Evolutionary conservation across 2,113 vertebrate genomes (phyloP).

Genomic region (Xenopus laevis): DNA sequence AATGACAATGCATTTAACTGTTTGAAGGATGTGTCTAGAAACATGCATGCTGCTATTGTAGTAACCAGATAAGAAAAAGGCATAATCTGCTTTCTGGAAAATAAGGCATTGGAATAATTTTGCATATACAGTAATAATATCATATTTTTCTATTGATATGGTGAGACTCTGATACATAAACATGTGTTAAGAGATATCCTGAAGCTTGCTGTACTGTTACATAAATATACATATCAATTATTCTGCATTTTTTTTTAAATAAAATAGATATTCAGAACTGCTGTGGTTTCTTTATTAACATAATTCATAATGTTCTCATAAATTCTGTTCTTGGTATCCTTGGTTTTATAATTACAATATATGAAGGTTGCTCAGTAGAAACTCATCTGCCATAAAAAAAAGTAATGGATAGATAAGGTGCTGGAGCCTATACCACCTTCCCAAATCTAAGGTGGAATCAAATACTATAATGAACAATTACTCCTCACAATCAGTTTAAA

Average conservation of each 20-base stretch:
- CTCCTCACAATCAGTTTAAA: too few species aligned
- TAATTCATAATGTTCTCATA: not conserved
- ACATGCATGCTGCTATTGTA: conserved; percentile 29
- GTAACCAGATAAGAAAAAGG: conserved; percentile 31
- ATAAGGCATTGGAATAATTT: conserved; percentile 10
- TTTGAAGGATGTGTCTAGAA: conserved; percentile 37
- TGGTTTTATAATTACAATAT: too few species aligned
- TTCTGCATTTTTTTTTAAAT: not conserved
- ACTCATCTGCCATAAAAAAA: too few species aligned
- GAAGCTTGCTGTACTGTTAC: not conserved
- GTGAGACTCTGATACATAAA: not conserved
- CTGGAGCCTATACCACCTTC: too few species aligned
- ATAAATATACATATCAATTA: not conserved
- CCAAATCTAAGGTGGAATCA: too few species aligned
- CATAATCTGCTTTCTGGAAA: conserved; percentile 4
- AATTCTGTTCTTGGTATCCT: too few species aligned
- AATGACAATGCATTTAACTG: conserved; percentile 45
- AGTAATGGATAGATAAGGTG: too few species aligned
- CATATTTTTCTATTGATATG: conserved; percentile 1
- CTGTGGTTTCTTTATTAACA: not conserved
- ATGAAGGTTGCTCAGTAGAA: too few species aligned
- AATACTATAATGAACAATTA: too few species aligned
- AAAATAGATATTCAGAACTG: not conserved
- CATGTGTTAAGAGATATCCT: not conserved
- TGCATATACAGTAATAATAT: conserved; percentile 25